Base-by-base conservation (phyloP, 2,113 vertebrate genomes). In the Okapia johnstoni region DNA sequence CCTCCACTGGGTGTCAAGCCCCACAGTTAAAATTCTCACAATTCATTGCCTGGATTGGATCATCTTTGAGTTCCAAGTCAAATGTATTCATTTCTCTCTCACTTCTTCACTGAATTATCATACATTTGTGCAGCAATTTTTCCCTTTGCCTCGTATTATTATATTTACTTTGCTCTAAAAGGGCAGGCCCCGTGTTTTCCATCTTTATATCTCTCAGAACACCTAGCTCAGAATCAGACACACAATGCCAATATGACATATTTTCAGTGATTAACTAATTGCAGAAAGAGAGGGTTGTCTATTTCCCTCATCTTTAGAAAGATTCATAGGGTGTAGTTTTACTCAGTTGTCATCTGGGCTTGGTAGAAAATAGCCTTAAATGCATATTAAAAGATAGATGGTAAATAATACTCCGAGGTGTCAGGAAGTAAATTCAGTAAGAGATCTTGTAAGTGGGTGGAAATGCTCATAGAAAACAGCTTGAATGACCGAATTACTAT, bases 381-480 rank as follows among this genome's bases (percentile, higher is more conserved):
- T 21, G 19, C 28, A 88, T 52, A 46, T 93, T 79, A 73, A 96
- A 94, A 87, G 13, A 83, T 28, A 92, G 33, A 55, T 79, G 61
- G 16, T 86, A 88, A 96, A 84, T 84, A 63, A 77, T 63, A n/a
- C 86, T 90, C 7, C 85, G 96, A 96, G 83, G 83, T 97, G 83
- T 94, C 70, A 89, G 96, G 91, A 96, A 96, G 93, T 55, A 88
- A 86, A 91, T 89, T 86, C 89, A 50, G 15, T 55, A 73, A 46
- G 50, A 94, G 36, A 90, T 84, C n/a, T 86, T 54, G 16, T 40
- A 86, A 96, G 70, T 84, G 61, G 40, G 19, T 87, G 5, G 83
- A 92, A 97, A 88, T 88, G 81, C 91, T 94, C 94, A 95, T 14
- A 92, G 88, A 55, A 95, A 96, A 95, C 85, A 94, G 33, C 50